phyloP scores from a whole-genome alignment of 2,797 vertebrate species.

The Vultur gryphus region DNA sequence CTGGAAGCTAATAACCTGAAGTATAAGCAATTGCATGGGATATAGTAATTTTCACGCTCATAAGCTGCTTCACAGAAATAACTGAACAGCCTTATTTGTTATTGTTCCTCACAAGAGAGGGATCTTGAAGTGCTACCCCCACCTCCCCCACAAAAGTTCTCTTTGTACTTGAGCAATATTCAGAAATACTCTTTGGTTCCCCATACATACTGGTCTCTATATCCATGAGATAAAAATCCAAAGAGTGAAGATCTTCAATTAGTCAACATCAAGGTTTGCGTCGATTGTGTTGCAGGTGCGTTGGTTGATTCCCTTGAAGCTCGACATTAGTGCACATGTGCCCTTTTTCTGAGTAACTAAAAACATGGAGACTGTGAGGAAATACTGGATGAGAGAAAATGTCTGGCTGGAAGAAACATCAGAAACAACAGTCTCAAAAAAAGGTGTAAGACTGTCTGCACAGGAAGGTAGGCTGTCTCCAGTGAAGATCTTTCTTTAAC shows the following conservation, averaged over 20 bases:
- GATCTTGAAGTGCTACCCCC: not conserved
- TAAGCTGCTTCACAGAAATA: not conserved
- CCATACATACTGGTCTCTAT: not conserved
- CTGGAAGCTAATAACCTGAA: not conserved
- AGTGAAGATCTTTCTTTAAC: slow-evolving; percentile 39
- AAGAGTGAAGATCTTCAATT: slow-evolving; percentile 7
- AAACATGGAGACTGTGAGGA: slow-evolving; percentile 57
- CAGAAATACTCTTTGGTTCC: not conserved
- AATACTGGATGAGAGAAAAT: slow-evolving; percentile 52
- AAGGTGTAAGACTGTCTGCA: slow-evolving; percentile 15
- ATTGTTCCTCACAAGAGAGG: not conserved
- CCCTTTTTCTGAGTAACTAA: slow-evolving; percentile 52
- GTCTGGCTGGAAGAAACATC: slow-evolving; percentile 40
- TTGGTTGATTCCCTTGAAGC: slow-evolving; percentile 56
- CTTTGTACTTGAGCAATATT: not conserved
- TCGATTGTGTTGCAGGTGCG: slow-evolving; percentile 53
- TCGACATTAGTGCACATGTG: slow-evolving; percentile 25
- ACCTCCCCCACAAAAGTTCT: not conserved
- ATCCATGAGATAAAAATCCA: not conserved
- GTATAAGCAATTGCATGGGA: not conserved
- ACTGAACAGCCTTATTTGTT: not conserved
- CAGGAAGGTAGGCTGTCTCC: slow-evolving; percentile 61
- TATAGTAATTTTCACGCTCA: not conserved
- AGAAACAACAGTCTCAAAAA: slow-evolving; percentile 57
- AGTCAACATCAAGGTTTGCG: slow-evolving; percentile 52